Base-by-base conservation (phyloP, 2,888 invertebrate species). In the Neoascia interrupta region DNA sequence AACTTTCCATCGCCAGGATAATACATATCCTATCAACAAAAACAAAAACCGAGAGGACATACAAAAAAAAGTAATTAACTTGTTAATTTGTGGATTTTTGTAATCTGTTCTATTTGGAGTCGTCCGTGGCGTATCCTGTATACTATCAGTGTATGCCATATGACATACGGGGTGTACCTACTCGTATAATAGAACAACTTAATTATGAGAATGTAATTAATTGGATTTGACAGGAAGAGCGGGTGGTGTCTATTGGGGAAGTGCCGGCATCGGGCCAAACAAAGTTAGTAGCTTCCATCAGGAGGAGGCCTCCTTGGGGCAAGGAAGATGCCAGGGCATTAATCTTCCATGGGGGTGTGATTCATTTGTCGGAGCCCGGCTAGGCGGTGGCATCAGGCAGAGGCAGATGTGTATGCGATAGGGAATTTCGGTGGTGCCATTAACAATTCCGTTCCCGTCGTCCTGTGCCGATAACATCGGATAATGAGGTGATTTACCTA, bases 61-160 rank as follows among this genome's bases (percentile, higher is more conserved):
- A 43, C 13, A 58, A 58, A 58, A 58, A 56, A 56, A 56, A 43
- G 34, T 72, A 47, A 64, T 64, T 72, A 72, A 64, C 64, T 64
- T 64, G 64, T 72, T 72, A 72, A 56, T 72, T 64, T 64, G 72
- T 72, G 64, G 64, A 64, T 64, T 64, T 64, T 53, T 64, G 64
- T 64, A 64, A 64, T 64, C 53, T 70, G 43, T 63, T 43, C 56
- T 51, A 63, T 56, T 64, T 37, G 47, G 34, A 43, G 36, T 36
- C 49, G 47, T 31, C 16, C 53, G 21, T 53, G 37, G 39, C n/a
- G n/a, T n/a, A n/a, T n/a, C n/a, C n/a, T n/a, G n/a, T n/a, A n/a
- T n/a, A n/a, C n/a, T n/a, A n/a, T n/a, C n/a, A n/a, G n/a, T n/a
- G n/a, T n/a, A n/a, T n/a, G 16, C 37, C 54, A 54, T 58, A 58